A percentile compares a stretch with the other conserved stretches of the same genome.
These are phyloP conservation scores for Prunella strophiata DNA, from an alignment of 2,797 vertebrate species.

Conservation along the genomic window DNA sequence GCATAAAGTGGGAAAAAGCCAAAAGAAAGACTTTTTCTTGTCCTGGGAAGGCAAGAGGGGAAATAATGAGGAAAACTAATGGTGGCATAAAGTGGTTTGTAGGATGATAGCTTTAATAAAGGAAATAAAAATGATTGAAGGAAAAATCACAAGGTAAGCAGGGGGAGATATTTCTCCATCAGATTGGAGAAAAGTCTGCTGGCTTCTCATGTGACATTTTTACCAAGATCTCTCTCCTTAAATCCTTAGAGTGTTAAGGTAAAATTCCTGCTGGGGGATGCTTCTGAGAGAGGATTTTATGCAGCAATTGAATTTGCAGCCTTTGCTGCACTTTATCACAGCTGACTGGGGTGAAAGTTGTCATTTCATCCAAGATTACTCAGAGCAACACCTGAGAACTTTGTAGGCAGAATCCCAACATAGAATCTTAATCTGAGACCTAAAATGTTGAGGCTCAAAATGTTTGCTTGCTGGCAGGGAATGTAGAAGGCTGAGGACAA, in stretches of 20 bases:
- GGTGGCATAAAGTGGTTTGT: neutral
- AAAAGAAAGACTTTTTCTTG: conserved; percentile 77
- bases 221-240: neutral
- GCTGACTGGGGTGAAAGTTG: neutral
- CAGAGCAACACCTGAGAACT: neutral
- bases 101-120: neutral
- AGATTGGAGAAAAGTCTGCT: neutral
- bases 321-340: neutral
- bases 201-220: neutral
- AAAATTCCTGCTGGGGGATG: neutral
- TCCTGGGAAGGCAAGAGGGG: conserved; percentile 75
- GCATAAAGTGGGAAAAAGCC: conserved; percentile 76
- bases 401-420: neutral
- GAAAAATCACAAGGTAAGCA: neutral
- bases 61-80: conserved; percentile 64
- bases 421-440: neutral
- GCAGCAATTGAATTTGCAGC: neutral
- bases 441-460: neutral
- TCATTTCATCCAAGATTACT: neutral
- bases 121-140: neutral
- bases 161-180: neutral
- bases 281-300: neutral
- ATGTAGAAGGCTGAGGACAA: neutral
- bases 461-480: neutral
- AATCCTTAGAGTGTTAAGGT: neutral